Base-by-base conservation (phyloP, 2,113 vertebrate species). In the Ascaphus truei region DNA sequence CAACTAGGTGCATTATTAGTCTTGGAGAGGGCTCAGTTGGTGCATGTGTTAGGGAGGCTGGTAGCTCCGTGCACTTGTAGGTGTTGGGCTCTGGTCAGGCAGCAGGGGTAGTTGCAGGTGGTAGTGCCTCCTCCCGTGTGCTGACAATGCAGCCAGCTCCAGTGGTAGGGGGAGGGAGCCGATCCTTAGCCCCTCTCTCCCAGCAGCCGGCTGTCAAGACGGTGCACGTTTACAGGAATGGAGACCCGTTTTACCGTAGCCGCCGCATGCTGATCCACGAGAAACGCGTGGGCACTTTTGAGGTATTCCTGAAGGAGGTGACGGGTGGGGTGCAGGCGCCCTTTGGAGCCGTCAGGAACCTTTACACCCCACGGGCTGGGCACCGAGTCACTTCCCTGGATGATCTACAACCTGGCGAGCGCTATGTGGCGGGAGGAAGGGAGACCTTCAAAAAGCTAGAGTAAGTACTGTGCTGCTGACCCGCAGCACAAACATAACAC, bases 381-480 rank as follows among this genome's bases (percentile, higher is more conserved):
- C 95, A 96, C 79, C 91, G 90, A 23, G 88, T 99, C 73, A 86
- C 85, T 25, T 79, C 89, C 25, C 69, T 99, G 73, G 92, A 98
- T 18, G 88, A 92, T 55, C 87, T 99, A 41, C 90, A 86, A 75
- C 94, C 85, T 31, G 96, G 96, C n/a, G 92, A 94, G 83, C 92
- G 93, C 73, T 99, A 99, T 52, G 97, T 99, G 60, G 96, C 96
- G 3, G 96, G 93, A 4, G 97, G 96, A 58, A 87, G 73, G 73
- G 97, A 98, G 77, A 92, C 81, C 69, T 99, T 99, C 86, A 98
- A 96, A 79, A 95, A 92, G 69, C 81, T 99, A 50, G 94, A 98
- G 96, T 98, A 86, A 96, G 96, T 91, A 16, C 1, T 13, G n/a
- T n/a, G n/a, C n/a, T n/a, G n/a, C n/a, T n/a, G n/a, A n/a, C n/a